Evolutionary conservation across 2,888 invertebrate species (phyloP), one percentile per base, ranked within the genome.

Genomic region (Periphyllus acericola): DNA sequence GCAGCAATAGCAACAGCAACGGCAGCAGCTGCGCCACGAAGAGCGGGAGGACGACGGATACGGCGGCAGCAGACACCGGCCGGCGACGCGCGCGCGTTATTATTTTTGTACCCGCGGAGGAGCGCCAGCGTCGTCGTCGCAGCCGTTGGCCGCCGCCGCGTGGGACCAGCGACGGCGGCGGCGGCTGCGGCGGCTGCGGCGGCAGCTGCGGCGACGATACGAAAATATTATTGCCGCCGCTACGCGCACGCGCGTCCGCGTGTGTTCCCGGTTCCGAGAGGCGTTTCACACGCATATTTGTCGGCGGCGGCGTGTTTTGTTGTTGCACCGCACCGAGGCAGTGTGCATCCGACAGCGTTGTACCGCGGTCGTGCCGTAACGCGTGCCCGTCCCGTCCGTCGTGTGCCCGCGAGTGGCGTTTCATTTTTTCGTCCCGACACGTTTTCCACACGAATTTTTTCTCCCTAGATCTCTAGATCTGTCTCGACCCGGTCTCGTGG

Each of bases 121-220:
- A 75, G 83, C 83, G 83, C 83, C 83, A 75, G 60, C 83, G 83
- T 83, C 83, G 74, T 66, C 80, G 78, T 52, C 78, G 78, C 32
- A 29, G 55, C 29, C 66, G 81, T 40, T 36, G 68, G 40, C 36
- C 11, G 81, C 46, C 81, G 68, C 36, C 68, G 74, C 60, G 75
- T 60, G 83, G 83, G n/a, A 83, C 36, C 36, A 34, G 34, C 32
- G 32, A 19, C 79, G 21, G 60, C 80, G 29, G 66, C 29, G 5
- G 72, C 72, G n/a, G 25, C 6, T 21, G 60, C 32, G 32, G 32
- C 79, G 21, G 60, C 80, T 19, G 66, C 29, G 5, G 72, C 72
- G 5, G 83, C 83, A 25, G 82, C 82, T 34, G 36, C 83, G 52
- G n/a, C n/a, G 52, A 29, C 55, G 34, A 36, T 75, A 83, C 74